Percentiles rank a stretch among this genome's conserved stretches.
Conservation (phyloP, 2,113 vertebrate genomes). For the Callaeas wilsoni region DNA sequence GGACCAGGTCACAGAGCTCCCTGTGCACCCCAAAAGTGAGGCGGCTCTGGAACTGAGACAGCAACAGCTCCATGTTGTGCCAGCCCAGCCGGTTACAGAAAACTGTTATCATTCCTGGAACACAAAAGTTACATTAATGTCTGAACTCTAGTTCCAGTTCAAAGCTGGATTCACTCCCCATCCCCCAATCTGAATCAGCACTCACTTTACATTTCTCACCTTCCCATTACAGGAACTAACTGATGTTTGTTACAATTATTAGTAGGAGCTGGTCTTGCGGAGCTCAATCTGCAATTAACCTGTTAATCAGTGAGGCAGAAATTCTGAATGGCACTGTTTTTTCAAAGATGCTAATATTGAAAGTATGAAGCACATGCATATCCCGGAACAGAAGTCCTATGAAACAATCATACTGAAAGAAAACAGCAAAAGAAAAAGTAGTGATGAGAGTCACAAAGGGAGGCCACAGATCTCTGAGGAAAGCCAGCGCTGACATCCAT, state of each 20-base stretch:
- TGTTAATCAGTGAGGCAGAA: not conserved
- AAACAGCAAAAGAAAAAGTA: not conserved
- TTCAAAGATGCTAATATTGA: not conserved
- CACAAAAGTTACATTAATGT: not conserved
- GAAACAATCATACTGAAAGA: not conserved
- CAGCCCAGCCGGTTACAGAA: conserved; percentile 94
- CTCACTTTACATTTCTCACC: not conserved
- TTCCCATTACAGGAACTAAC: not conserved
- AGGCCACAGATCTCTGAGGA: not conserved
- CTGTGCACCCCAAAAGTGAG: conserved; percentile 93
- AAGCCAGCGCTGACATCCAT: not conserved
- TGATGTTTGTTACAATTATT: not conserved
- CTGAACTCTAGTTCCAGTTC: not conserved
- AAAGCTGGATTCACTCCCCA: not conserved
- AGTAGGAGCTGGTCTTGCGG: not conserved
- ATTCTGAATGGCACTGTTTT: not conserved
- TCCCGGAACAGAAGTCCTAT: not conserved
- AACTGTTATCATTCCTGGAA: conserved; percentile 91
- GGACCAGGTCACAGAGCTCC: conserved; percentile 92
- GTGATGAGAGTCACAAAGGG: not conserved
- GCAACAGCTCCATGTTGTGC: conserved; percentile 95
- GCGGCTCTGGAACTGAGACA: conserved; percentile 94
- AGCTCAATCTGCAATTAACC: not conserved
- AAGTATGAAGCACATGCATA: not conserved
- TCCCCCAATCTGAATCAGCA: not conserved